Evolutionary conservation across 2,888 invertebrate genomes (phyloP).

Genomic region (Melinaea menophilus): DNA sequence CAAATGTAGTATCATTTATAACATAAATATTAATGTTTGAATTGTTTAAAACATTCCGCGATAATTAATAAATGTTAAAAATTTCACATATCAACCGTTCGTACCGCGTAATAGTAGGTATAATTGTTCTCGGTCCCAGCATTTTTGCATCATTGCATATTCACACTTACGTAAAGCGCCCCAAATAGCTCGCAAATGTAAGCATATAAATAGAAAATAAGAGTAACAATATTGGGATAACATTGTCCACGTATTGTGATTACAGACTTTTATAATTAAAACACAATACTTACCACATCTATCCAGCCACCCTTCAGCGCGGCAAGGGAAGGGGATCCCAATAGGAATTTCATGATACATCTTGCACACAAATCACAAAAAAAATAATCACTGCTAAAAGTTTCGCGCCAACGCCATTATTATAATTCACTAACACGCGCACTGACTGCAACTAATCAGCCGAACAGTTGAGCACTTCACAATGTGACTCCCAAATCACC

Average conservation of each 20-base stretch:
- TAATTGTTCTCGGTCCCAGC: neutral
- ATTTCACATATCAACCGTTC: too few species aligned
- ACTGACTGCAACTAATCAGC: conserved; percentile 35
- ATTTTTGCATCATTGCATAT: conserved; percentile 42
- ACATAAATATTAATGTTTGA: too few species aligned
- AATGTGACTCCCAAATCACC: conserved; percentile 42
- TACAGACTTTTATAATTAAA: neutral
- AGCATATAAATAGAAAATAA: conserved; percentile 38
- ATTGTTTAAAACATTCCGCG: too few species aligned
- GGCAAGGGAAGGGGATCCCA: conserved; percentile 66
- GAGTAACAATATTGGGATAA: conserved; percentile 30
- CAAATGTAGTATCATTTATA: too few species aligned
- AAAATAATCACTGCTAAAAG: conserved; percentile 41
- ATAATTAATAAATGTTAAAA: too few species aligned
- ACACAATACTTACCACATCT: conserved; percentile 62
- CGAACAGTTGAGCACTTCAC: conserved; percentile 26
- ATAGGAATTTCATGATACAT: conserved; percentile 56
- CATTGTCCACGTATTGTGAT: conserved; percentile 3
- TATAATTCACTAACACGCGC: conserved; percentile 48
- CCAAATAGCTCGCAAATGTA: conserved; percentile 58
- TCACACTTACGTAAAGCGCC: conserved; percentile 62
- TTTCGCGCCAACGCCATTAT: conserved; percentile 36
- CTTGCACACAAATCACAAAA: conserved; percentile 46
- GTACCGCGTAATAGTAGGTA: neutral
- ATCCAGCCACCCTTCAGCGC: conserved; percentile 71